These are phyloP conservation scores for Pygmarrhopalites habei DNA, from an alignment of 1,140 invertebrate species.

Conservation along the genomic window DNA sequence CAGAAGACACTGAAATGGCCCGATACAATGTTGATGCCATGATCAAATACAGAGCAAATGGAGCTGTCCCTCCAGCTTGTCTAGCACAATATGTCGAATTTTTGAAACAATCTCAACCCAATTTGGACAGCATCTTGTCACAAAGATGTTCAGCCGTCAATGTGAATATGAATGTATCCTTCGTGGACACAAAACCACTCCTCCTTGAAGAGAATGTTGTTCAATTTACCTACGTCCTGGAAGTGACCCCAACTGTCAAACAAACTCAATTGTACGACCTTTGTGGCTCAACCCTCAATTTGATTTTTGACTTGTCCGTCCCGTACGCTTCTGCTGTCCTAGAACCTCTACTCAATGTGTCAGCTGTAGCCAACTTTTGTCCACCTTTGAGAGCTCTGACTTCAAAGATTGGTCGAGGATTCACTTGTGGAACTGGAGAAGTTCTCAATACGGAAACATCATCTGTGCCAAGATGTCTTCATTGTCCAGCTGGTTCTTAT, in stretches of 20 bases:
- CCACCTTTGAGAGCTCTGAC: slow-evolving; percentile 76
- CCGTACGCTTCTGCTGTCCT: slow-evolving; percentile 86
- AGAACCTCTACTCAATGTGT: slow-evolving; percentile 79
- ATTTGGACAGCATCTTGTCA: slow-evolving; percentile 72
- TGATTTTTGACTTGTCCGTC: slow-evolving; percentile 89
- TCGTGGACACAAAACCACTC: slow-evolving; percentile 67
- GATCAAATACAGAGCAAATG: slow-evolving; percentile 82
- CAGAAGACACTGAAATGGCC: slow-evolving; percentile 86
- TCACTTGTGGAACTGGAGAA: slow-evolving; percentile 87
- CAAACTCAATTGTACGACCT: slow-evolving; percentile 87
- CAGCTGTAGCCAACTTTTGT: slow-evolving; percentile 81
- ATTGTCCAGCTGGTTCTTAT: slow-evolving; percentile 91
- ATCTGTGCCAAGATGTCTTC: slow-evolving; percentile 86
- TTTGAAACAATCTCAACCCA: slow-evolving; percentile 69
- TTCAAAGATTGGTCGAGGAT: slow-evolving; percentile 78
- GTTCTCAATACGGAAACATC: slow-evolving; percentile 85
- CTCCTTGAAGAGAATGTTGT: slow-evolving; percentile 77
- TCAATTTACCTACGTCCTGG: slow-evolving; percentile 51
- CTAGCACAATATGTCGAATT: slow-evolving; percentile 77
- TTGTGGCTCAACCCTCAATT: slow-evolving; percentile 82
- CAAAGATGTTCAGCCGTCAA: slow-evolving; percentile 88
- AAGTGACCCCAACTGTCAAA: slow-evolving; percentile 75
- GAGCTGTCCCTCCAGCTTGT: slow-evolving; percentile 73
- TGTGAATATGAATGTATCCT: slow-evolving; percentile 88
- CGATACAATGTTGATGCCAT: slow-evolving; percentile 83